Evolutionary conservation across 2,888 invertebrate species (phyloP), one percentile per base, ranked within the genome.

Genomic region (Portevinia maculata): DNA sequence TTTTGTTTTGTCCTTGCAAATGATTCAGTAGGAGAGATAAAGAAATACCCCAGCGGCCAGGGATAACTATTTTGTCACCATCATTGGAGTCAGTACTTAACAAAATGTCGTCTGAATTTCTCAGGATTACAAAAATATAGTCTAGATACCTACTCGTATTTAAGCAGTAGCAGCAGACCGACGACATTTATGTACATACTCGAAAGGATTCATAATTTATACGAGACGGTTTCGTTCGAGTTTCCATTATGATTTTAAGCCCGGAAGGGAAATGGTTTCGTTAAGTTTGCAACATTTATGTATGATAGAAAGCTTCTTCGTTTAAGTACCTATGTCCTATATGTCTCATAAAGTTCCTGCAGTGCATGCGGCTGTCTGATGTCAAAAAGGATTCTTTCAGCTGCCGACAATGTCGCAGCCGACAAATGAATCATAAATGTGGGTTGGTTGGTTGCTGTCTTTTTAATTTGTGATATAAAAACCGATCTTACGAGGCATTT

Each of bases 401-500:
- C 34, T 19, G 4, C 15, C 13, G 34, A 70, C 57, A 48, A 59
- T 39, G 60, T 52, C 32, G 41, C 19, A 21, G 52, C n/a, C 34
- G 30, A 32, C 60, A 65, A 65, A 19, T 52, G 52, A 30, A 30
- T 52, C 64, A 64, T 65, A 65, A 52, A 39, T 28, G 34, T 15
- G 21, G 55, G 53, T n/a, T 44, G 8, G 39, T 6, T 50, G 48
- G 24, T 5, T 28, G 13, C 21, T 34, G 46, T 21, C 13, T 60
- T 24, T 59, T 41, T 34, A 9, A 52, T 53, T 73, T 53, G 19
- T 17, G 24, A 7, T 52, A 73, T 60, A 65, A 67, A 73, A 65
- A 39, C 32, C 5, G 6, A 41, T 65, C 73, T 79, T 73, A 73
- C 24, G 79, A 73, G 32, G 32, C 34, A 53, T 34, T 59, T 73